Evolutionary conservation across 2,113 vertebrate genomes (phyloP), one percentile per base, ranked within the genome.

Genomic region (Gnathonemus echidnorhynchus): DNA sequence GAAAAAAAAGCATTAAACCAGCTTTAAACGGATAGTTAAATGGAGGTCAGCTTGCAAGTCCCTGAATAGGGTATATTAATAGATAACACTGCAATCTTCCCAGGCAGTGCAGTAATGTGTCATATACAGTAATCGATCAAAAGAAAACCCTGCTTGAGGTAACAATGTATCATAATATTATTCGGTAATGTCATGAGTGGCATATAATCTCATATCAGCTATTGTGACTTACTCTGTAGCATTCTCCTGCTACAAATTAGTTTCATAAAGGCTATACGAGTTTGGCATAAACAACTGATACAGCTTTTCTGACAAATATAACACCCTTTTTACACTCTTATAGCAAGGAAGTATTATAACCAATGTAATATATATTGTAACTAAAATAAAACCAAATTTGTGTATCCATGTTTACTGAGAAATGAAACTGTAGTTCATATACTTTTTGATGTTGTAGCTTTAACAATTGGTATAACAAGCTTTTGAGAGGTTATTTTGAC

Each of bases 131-230:
- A 80, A 80, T 80, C 74, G 74, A 80, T 80, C 74, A 80, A 80
- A 80, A 80, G 74, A 42, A 80, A 80, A 80, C 74, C 31, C 74
- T 77, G 35, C 62, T 80, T 39, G 35, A 80, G 35, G 31, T 42
- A 39, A 42, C 35, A 80, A 80, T 80, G 74, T 42, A 80, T 80
- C 74, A 80, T 80, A 42, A 80, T 80, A 80, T 80, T 80, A 80
- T 80, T 80, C 31, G 13, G 35, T 80, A 80, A 80, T 35, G 74
- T 80, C 35, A 80, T 80, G 35, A 80, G 74, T 80, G 74, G 74
- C 74, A 19, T 80, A 80, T 80, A 80, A 80, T 80, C 15, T 80
- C 35, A 39, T 80, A 80, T 80, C 35, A 70, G n/a, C 35, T 80
- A 80, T 39, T 39, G 35, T 80, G 74, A 39, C 35, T 42, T 80